Evolutionary conservation across 2,797 vertebrate species (phyloP).

Genomic region (Pipistrellus nathusii): DNA sequence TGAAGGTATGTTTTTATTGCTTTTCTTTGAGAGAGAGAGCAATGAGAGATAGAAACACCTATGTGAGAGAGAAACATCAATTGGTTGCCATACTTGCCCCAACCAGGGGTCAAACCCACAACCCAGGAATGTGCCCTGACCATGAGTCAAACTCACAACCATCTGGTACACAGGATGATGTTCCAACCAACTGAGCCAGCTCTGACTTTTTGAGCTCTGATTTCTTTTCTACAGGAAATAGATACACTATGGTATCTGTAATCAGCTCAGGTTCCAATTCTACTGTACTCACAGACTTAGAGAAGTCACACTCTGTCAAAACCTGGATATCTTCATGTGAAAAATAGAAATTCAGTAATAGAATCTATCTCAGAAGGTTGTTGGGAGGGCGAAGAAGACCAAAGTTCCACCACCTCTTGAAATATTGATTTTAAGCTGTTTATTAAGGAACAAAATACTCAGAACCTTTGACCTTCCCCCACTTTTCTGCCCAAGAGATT

Average conservation of each 20-base stretch:
- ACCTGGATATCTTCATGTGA: not conserved
- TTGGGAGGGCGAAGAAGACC: not conserved
- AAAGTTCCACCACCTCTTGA: not conserved
- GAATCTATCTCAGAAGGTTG: not conserved
- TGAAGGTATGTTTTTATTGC: too few relatives aligned
- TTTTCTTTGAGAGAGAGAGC: too few relatives aligned
- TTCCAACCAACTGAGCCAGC: too few relatives aligned
- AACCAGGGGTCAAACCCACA: too few relatives aligned
- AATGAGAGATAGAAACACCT: too few relatives aligned
- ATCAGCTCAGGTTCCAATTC: not conserved
- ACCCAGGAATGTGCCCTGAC: too few relatives aligned
- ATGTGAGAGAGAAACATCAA: too few relatives aligned
- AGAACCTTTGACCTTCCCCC: not conserved
- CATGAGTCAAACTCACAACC: too few relatives aligned
- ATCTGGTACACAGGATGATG: too few relatives aligned
- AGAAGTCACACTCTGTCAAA: not conserved
- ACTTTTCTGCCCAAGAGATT: not conserved
- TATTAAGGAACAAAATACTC: not conserved
- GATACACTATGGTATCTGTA: not conserved
- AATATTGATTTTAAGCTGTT: not conserved
- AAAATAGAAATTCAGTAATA: conserved; percentile 19
- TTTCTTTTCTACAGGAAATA: conserved; percentile 3
- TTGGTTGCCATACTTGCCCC: too few relatives aligned
- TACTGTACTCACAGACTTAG: not conserved
- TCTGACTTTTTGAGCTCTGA: not conserved